A percentile compares a stretch with the other conserved stretches of the same genome.
Conservation (phyloP, 2,113 vertebrate genomes). For the Clupea harengus region DNA sequence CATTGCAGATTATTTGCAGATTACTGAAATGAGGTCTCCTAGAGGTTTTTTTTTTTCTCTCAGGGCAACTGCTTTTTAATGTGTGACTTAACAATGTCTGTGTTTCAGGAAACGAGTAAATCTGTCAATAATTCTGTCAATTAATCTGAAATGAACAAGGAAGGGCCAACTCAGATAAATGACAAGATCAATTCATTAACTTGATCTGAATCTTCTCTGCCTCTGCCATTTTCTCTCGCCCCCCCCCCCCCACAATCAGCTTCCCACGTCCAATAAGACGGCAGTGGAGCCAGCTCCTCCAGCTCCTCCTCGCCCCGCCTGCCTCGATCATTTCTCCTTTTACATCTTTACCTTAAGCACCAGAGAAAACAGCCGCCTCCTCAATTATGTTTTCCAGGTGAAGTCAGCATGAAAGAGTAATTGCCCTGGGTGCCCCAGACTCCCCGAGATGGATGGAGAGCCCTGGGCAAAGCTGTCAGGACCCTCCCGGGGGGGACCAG, state of each 20-base stretch:
- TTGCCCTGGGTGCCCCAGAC: conserved; percentile 67
- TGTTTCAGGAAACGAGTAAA: not conserved
- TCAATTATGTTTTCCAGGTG: conserved; percentile 72
- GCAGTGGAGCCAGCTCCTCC: not conserved
- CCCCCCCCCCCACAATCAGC: not conserved
- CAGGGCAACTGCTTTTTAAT: not conserved
- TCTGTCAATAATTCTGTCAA: not conserved
- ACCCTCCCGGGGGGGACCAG: conserved; percentile 49
- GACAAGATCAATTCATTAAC: not conserved
- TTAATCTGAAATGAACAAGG: not conserved
- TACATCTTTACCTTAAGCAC: conserved; percentile 62
- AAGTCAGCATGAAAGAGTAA: conserved; percentile 75
- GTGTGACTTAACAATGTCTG: not conserved
- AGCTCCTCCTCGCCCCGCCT: not conserved
- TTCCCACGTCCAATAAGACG: not conserved
- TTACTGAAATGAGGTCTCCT: not conserved
- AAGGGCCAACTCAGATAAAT: not conserved
- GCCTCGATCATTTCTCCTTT: not conserved
- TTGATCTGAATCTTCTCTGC: not conserved
- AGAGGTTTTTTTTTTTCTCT: not conserved
- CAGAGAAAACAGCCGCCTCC: conserved; percentile 60
- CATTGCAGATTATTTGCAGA: not conserved
- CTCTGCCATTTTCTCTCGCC: not conserved
- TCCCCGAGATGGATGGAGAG: conserved; percentile 65
- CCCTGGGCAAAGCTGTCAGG: conserved; percentile 68